Conservation (phyloP, 2,797 vertebrate species). For the Lates japonicus region DNA sequence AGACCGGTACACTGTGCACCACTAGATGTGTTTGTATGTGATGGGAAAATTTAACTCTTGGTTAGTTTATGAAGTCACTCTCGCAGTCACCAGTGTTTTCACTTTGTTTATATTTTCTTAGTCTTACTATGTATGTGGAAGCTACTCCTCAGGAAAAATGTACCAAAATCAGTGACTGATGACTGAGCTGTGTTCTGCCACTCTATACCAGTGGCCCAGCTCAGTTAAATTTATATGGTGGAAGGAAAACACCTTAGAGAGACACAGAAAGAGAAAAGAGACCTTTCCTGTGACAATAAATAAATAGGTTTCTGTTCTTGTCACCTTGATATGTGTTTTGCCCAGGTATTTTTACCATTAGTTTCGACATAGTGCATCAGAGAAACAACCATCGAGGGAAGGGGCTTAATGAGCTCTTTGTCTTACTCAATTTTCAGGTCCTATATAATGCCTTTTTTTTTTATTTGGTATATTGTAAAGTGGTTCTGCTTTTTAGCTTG, state of each 20-base stretch:
- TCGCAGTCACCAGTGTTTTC: not conserved
- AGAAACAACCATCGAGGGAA: constrained; percentile 34
- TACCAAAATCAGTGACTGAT: not conserved
- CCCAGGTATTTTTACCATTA: constrained; percentile 54
- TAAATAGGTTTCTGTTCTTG: constrained; percentile 69
- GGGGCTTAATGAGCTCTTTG: constrained; percentile 65
- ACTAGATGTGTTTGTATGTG: not conserved
- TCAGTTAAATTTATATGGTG: not conserved
- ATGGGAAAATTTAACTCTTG: constrained; percentile 14
- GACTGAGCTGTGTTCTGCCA: constrained; percentile 23
- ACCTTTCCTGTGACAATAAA: constrained; percentile 66
- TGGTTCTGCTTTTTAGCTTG: constrained; percentile 38
- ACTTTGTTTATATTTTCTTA: not conserved
- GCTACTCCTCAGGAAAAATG: not conserved
- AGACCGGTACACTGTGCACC: constrained; percentile 2
- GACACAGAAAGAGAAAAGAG: constrained; percentile 22
- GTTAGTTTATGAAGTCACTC: not conserved
- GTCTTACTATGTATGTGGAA: not conserved
- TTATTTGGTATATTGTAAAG: constrained; percentile 52
- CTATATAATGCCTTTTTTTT: constrained; percentile 40
- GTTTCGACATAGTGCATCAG: constrained; percentile 42
- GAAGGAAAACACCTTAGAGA: constrained; percentile 16
- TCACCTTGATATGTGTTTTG: constrained; percentile 61
- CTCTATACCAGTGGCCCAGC: not conserved
- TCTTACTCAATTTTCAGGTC: constrained; percentile 57